Evolutionary conservation across 2,797 vertebrate species (phyloP).

Genomic region (Malurus splendens): DNA sequence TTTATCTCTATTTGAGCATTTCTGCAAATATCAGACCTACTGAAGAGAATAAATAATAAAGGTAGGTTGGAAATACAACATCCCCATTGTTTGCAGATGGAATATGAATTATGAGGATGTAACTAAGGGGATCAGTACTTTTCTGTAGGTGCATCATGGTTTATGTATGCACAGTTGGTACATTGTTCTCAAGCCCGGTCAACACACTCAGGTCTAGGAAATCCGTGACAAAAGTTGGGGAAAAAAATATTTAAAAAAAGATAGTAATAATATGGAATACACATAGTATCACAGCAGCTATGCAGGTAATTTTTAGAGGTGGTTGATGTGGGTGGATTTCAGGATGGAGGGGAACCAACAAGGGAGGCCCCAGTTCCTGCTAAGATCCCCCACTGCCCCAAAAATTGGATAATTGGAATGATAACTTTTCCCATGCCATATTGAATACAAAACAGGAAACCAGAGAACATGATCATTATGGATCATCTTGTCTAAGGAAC

Average conservation of each 20-base stretch:
- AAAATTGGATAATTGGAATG: not conserved
- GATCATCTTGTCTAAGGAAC: not conserved
- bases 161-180: not conserved
- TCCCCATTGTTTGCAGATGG: not conserved
- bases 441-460: not conserved
- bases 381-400: not conserved
- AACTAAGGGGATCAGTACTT: not conserved
- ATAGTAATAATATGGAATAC: not conserved
- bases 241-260: not conserved
- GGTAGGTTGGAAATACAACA: conserved; percentile 1
- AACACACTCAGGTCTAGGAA: not conserved
- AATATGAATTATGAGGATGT: not conserved
- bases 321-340: not conserved
- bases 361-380: not conserved
- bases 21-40: conserved; percentile 44
- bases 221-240: accelerated
- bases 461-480: not conserved
- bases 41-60: conserved; percentile 18
- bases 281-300: not conserved
- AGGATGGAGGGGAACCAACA: not conserved
- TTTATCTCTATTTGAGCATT: conserved; percentile 55
- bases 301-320: not conserved
- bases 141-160: not conserved
- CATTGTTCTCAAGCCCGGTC: not conserved
- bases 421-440: not conserved